Base-by-base conservation (phyloP, 92 coral and sea anemone species). In the Metridium senile region DNA sequence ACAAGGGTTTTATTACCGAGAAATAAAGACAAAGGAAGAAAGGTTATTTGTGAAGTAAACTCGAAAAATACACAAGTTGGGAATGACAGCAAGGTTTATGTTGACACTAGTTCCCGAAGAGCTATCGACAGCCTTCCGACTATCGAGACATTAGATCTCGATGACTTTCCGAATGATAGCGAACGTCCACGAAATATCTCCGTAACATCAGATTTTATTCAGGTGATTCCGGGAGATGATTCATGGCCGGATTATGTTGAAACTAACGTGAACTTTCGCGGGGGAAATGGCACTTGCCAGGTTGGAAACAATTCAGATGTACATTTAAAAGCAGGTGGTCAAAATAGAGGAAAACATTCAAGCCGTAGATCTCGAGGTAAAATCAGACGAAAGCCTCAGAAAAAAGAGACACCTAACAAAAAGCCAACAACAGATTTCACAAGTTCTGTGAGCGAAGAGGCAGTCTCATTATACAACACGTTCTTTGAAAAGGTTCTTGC, bases 401-500 rank as follows among this genome's bases (percentile, higher is more conserved):
- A 58, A 27, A 63, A 31, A 63, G 20, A 31, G 23, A 35, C 20
- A 6, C 2, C 16, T 28, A 31, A 63, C n/a, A 29, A 63, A 13
- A 63, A 63, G 27, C n/a, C 45, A 63, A 30, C 1, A 26, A 22
- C 3, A 59, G 18, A 1, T 23, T 10, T 23, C 33, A 21, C 69
- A 4, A 35, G 20, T 18, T 7, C 66, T 4, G 32, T 10, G 10
- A 63, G 69, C 43, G 43, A 13, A 2, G 78, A 73, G 61, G 54
- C 67, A 10, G 21, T 57, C n/a, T 0, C 18, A 21, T 67, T 73
- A 32, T 58, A 62, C 39, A 25, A 33, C 0, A n/a, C 0, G 8
- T 73, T 73, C 33, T 33, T 58, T 17, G 23, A 32, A n/a, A 27
- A 46, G 1, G 76, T 73, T 43, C 53, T 73, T 33, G 58, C 68